Base-by-base conservation (phyloP, 2,797 vertebrate species). In the Ceyx erithaca region DNA sequence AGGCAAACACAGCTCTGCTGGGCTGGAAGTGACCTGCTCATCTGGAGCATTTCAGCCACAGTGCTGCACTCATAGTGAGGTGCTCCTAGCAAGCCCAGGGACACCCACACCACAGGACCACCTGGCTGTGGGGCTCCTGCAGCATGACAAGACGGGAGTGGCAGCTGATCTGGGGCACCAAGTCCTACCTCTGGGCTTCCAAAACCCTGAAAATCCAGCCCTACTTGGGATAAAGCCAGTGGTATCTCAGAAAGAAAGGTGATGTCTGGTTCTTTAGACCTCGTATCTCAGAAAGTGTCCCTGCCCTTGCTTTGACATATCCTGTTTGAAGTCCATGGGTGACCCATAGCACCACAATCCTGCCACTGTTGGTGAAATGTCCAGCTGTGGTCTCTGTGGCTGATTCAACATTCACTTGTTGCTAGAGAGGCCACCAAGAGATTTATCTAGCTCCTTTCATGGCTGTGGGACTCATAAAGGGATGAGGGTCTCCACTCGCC, bases 21-120 rank as follows among this genome's bases (percentile, higher is more conserved):
- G 57, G 33, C 70, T 82, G 52, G 1, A 23, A 23, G 28, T 35
- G 66, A 45, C 26, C 48, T 71, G 76, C 80, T 68, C 1, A 0
- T 22, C 55, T 14, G 26, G 66, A 64, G 54, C 5, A 5, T 30
- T 45, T 37, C n/a, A 37, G 9, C 80, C 64, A 72, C 6, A 4
- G 31, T 55, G 37, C 37, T 0, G 1, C 10, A 64, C n/a, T 26
- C 19, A 61, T 1, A 1, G 26, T 22, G 46, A 57, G 25, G 6
- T 14, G 33, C 7, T 2, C 26, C 59, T n/a, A 19, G 30, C 51
- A 82, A 92, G 82, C 37, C 55, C 30, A 33, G 43, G 37, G 64
- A 35, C 55, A 28, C 14, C 48, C 69, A 52, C 52, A 63, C 48
- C 1, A 10, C 9, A 3, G 51, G 21, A 30, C 13, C 43, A 40